A percentile compares a stretch with the other conserved stretches of the same genome.
phyloP scores from a whole-genome alignment of 2,888 invertebrate genomes.

The Melanargia galathea region DNA sequence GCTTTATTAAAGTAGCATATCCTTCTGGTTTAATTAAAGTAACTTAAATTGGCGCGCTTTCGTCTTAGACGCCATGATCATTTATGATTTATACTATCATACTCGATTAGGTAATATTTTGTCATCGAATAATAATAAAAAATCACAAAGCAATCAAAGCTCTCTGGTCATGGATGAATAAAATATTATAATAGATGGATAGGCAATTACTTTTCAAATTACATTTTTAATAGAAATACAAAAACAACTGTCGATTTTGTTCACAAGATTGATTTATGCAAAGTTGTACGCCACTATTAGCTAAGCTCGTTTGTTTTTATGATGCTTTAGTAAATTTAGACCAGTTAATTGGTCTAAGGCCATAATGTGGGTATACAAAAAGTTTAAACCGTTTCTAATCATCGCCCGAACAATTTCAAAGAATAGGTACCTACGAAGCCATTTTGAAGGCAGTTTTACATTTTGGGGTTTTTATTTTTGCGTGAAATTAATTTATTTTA shows the following conservation, averaged over 20 bases:
- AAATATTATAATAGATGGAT: neutral
- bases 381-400: neutral
- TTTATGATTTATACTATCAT: too few species aligned
- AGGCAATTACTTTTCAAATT: neutral
- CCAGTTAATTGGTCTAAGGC: conserved; percentile 15
- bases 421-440: neutral
- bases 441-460: neutral
- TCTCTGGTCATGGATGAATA: neutral
- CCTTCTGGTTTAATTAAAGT: too few species aligned
- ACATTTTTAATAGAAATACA: neutral
- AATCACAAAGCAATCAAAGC: neutral
- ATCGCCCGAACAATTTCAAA: neutral
- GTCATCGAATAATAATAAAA: too few species aligned
- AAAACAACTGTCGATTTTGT: conserved; percentile 7
- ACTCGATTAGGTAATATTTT: too few species aligned
- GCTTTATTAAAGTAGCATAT: too few species aligned
- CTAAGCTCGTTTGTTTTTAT: conserved; percentile 15
- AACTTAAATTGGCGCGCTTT: too few species aligned
- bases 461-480: neutral
- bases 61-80: too few species aligned
- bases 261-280: conserved; percentile 11
- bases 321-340: conserved; percentile 6
- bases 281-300: conserved; percentile 12
- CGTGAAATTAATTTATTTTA: too few species aligned
- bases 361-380: conserved; percentile 6